A percentile compares a stretch with the other conserved stretches of the same genome.
phyloP scores from a whole-genome alignment of 2,113 vertebrate species.

The Mormoops blainvillei region DNA sequence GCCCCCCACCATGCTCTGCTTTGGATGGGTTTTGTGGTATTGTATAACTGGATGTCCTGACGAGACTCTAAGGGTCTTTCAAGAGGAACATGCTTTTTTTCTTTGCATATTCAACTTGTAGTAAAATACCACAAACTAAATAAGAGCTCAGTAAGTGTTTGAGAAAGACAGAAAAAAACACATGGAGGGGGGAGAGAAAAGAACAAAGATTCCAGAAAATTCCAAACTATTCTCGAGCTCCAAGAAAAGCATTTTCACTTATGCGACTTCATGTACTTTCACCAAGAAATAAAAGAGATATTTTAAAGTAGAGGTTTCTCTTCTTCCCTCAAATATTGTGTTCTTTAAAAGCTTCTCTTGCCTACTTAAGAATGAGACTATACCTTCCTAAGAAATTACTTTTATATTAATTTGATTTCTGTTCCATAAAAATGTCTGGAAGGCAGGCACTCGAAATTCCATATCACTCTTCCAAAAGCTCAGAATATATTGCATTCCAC shows the following conservation, averaged over 20 bases:
- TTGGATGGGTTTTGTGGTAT: background rate
- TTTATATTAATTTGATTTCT: slow-evolving; percentile 13
- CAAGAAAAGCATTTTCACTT: background rate
- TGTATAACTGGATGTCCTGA: background rate
- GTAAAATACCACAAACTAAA: background rate
- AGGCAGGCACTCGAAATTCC: background rate
- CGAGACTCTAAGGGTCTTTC: background rate
- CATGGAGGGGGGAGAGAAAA: background rate
- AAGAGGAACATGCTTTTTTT: background rate
- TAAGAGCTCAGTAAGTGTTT: background rate
- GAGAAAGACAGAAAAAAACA: background rate
- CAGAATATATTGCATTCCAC: slow-evolving; percentile 6
- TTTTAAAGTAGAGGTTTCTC: background rate
- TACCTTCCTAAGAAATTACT: background rate
- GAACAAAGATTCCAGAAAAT: background rate
- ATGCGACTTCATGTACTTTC: background rate
- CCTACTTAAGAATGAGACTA: background rate
- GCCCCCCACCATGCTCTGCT: background rate
- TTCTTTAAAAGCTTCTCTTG: background rate
- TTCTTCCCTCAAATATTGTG: background rate
- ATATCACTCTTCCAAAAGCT: background rate
- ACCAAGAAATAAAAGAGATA: background rate
- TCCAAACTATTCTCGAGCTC: background rate
- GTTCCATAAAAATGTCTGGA: background rate
- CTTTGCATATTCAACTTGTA: background rate